Conservation (phyloP, 2,113 vertebrate species). For the Martes martes region DNA sequence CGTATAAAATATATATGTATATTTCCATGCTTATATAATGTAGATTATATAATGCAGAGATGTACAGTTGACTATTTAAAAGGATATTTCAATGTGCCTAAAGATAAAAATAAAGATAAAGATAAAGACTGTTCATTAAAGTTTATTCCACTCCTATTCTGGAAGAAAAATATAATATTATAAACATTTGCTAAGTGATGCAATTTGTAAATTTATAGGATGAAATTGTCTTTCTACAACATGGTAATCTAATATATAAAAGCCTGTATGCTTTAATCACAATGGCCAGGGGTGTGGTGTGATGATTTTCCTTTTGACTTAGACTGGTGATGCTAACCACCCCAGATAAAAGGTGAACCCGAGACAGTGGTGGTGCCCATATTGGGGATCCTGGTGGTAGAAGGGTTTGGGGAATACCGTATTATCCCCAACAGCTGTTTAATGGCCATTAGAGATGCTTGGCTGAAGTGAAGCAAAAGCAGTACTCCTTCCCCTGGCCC, state of each 20-base stretch:
- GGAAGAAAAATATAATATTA: background rate
- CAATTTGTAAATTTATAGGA: background rate
- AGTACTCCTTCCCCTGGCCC: background rate
- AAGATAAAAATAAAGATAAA: background rate
- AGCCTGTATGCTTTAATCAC: background rate
- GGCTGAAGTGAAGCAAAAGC: background rate
- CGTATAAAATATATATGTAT: background rate
- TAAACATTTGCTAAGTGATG: background rate
- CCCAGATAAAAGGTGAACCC: background rate
- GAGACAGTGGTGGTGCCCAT: background rate
- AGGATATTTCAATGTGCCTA: background rate
- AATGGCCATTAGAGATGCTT: background rate
- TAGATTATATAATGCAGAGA: background rate
- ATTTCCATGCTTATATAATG: background rate
- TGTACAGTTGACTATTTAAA: background rate
- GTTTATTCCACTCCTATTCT: background rate
- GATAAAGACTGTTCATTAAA: background rate
- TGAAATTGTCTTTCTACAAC: background rate
- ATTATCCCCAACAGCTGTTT: background rate
- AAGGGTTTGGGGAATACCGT: rapidly evolving
- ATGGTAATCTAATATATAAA: background rate
- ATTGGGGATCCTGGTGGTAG: background rate
- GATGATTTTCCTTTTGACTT: background rate
- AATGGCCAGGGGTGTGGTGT: background rate
- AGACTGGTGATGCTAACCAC: background rate